phyloP scores from a whole-genome alignment of 1,140 invertebrate genomes.

The Glossosoma conforme region DNA sequence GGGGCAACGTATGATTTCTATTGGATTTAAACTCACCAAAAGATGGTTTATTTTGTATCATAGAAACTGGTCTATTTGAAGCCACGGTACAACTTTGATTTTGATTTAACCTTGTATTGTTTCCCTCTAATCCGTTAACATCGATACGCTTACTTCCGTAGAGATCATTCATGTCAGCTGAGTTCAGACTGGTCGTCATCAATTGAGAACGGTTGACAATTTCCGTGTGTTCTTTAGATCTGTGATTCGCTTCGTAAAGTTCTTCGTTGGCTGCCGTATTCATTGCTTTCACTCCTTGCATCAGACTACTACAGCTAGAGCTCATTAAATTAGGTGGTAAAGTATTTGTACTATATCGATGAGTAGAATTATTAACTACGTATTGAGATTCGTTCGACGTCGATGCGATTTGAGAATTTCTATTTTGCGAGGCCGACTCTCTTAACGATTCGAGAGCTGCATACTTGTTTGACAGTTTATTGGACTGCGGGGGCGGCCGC shows the following conservation, averaged over 20 bases:
- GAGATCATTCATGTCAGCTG: conserved; percentile 4
- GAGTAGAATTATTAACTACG: neutral
- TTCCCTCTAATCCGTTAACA: conserved; percentile 1
- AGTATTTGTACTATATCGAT: conserved; percentile 26
- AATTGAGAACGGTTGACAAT: conserved; percentile 3
- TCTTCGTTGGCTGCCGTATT: conserved; percentile 19
- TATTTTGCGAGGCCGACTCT: conserved; percentile 8
- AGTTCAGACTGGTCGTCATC: conserved; percentile 9
- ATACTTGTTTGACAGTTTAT: conserved; percentile 29
- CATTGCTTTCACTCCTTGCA: conserved; percentile 13
- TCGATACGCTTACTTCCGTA: no score
- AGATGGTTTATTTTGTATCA: conserved; percentile 23
- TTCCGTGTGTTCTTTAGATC: conserved; percentile 19
- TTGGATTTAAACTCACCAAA: conserved; percentile 30
- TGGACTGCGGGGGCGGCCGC: conserved; percentile 20
- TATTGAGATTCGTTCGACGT: conserved; percentile 17
- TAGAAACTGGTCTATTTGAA: conserved; percentile 16
- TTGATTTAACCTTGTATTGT: conserved; percentile 14
- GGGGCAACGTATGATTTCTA: conserved; percentile 21
- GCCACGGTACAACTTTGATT: conserved; percentile 13
- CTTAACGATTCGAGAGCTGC: conserved; percentile 21
- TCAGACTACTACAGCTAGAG: conserved; percentile 8
- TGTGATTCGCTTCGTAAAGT: conserved; percentile 14
- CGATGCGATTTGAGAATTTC: conserved; percentile 4
- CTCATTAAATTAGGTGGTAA: conserved; percentile 10